Conservation (phyloP, 2,888 invertebrate genomes). For the Aplocera efformata region DNA sequence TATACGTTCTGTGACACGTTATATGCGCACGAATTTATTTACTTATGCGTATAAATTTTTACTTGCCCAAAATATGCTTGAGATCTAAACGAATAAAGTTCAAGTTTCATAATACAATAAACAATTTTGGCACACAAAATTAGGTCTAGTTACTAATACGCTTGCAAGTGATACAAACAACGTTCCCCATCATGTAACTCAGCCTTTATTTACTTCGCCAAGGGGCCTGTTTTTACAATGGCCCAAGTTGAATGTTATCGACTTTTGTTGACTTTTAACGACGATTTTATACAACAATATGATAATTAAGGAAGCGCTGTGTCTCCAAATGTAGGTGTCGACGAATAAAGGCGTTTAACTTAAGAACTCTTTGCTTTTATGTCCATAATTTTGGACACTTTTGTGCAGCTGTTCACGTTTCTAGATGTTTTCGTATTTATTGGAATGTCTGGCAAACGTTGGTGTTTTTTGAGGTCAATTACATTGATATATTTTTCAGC, state of each 20-base stretch:
- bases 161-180: conserved; percentile 5
- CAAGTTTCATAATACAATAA: too few relatives aligned
- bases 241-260: conserved; percentile 63
- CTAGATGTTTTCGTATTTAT: conserved; percentile 2
- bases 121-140: too few relatives aligned
- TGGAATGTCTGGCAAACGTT: not conserved
- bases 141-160: conserved; percentile 10
- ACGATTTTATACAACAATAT: conserved; percentile 73
- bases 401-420: conserved; percentile 4
- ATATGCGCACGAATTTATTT: too few relatives aligned
- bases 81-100: too few relatives aligned
- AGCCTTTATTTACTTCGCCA: conserved; percentile 45
- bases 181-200: conserved; percentile 16
- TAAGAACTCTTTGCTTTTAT: conserved; percentile 17
- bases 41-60: too few relatives aligned
- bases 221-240: conserved; percentile 63
- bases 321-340: conserved; percentile 40
- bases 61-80: too few relatives aligned
- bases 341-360: conserved; percentile 19
- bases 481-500: too few relatives aligned
- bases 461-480: too few relatives aligned
- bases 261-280: conserved; percentile 69
- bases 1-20: too few relatives aligned
- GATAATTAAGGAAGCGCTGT: conserved; percentile 63
- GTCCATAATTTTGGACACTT: conserved; percentile 5